These are phyloP conservation scores for Drosophila sordidula DNA, from an alignment of 2,888 invertebrate species.

Conservation along the genomic window DNA sequence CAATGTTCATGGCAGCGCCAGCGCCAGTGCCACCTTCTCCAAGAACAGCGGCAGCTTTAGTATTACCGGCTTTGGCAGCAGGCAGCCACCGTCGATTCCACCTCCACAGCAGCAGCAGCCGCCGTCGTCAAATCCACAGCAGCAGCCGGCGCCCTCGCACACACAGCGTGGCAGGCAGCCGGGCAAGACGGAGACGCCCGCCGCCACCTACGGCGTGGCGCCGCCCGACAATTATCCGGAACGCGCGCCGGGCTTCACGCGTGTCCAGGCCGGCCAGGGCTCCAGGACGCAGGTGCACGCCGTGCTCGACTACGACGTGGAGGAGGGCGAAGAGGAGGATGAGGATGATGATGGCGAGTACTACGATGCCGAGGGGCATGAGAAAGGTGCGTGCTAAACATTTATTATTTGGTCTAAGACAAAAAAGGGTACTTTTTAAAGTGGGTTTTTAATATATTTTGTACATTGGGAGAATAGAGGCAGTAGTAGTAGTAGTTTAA, in stretches of 20 bases:
- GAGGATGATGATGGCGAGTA: constrained; percentile 82
- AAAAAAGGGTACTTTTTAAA: too few species aligned
- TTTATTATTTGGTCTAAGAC: not conserved
- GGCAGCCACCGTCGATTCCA: constrained; percentile 40
- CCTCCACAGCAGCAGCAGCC: not conserved
- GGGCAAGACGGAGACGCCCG: constrained; percentile 65
- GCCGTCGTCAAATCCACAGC: constrained; percentile 28
- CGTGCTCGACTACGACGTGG: constrained; percentile 85
- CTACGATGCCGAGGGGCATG: constrained; percentile 78
- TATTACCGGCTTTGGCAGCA: constrained; percentile 73
- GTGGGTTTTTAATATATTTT: too few species aligned
- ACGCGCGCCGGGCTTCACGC: constrained; percentile 88
- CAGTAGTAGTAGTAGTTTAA: not conserved
- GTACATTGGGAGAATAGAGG: not conserved
- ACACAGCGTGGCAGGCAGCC: constrained; percentile 45
- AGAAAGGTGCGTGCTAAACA: constrained; percentile 60
- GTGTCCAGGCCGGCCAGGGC: constrained; percentile 87
- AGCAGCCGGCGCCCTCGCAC: constrained; percentile 17
- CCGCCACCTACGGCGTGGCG: constrained; percentile 65
- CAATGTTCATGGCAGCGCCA: constrained; percentile 73
- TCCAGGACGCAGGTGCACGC: constrained; percentile 86
- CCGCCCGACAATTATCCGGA: constrained; percentile 84
- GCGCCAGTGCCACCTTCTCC: constrained; percentile 61
- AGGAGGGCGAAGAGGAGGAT: constrained; percentile 84
- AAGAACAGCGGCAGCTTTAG: constrained; percentile 74